Evolutionary conservation across 2,888 invertebrate genomes (phyloP), one percentile per base, ranked within the genome.

Genomic region (Tenodera sinensis): DNA sequence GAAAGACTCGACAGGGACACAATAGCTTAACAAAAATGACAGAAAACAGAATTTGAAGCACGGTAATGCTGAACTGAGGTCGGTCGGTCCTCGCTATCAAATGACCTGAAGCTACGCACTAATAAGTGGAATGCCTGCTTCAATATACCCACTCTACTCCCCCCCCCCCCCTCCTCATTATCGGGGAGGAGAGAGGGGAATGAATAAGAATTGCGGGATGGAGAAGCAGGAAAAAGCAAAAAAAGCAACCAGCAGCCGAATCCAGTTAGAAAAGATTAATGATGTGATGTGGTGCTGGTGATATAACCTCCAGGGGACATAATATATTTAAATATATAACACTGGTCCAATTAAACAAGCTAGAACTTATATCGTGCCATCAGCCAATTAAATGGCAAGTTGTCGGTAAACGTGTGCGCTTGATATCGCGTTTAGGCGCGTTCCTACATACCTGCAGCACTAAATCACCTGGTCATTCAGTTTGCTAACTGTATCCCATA

Each of bases 221-320:
- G 27, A 27, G n/a, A n/a, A n/a, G 27, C 20, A 81, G 71, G 83
- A 42, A 84, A 88, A 84, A 30, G 15, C 14, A 30, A 71, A 71
- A 42, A 42, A 42, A 42, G 42, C 54, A 71, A 42, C 15, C 30
- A 84, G 71, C 9, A 83, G 30, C 28, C 2, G 30, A 88, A 88
- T 88, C 83, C 42, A 88, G 88, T 88, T 88, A 88, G 88, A 83
- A 88, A 88, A 88, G 88, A 88, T 88, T 88, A 88, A 88, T 88
- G 88, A 83, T 88, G 88, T 87, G 87, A 42, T 87, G 81, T 47
- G 83, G n/a, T 88, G 27, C 14, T 14, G 54, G 54, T 71, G 54
- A 71, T 71, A 71, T 25, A 71, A 71, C 54, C 54, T 71, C 54
- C 54, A 71, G 54, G 54, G 54, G 20, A 42, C 42, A 42, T 42